Evolutionary conservation across 2,888 invertebrate species (phyloP).

Genomic region (Nemoura dubitans): DNA sequence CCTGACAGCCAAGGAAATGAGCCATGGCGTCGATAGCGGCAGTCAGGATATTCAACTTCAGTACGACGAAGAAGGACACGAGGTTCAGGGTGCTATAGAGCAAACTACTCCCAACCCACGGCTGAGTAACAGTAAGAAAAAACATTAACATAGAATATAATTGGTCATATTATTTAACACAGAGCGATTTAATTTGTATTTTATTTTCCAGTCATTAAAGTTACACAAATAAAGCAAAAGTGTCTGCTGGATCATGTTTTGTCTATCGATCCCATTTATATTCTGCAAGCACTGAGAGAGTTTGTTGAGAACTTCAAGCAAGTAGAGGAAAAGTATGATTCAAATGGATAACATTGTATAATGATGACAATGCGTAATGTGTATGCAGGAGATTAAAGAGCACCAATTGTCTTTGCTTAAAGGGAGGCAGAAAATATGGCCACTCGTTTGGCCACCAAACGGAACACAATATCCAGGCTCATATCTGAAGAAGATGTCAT

Average conservation of each 20-base stretch:
- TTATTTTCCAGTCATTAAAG: background rate
- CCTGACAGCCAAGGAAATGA: background rate
- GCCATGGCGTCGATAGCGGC: background rate
- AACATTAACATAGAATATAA: background rate
- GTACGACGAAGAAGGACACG: background rate
- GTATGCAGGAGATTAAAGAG: background rate
- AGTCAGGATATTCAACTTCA: background rate
- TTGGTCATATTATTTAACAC: background rate
- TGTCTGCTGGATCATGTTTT: constrained; percentile 64
- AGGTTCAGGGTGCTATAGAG: background rate
- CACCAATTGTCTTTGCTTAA: constrained; percentile 25
- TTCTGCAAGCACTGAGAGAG: constrained; percentile 71
- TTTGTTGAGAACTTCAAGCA: constrained; percentile 64
- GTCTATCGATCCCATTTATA: constrained; percentile 73
- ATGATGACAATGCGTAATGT: background rate
- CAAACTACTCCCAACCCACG: background rate
- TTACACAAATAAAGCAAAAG: background rate
- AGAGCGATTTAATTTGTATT: too few species aligned
- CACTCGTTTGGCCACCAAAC: constrained; percentile 58
- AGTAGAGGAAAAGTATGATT: constrained; percentile 55
- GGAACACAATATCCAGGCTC: constrained; percentile 59
- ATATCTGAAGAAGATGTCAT: constrained; percentile 64
- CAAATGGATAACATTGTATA: constrained; percentile 13
- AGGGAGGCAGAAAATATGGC: constrained; percentile 51
- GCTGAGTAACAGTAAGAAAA: background rate